Conservation (phyloP, 2,888 invertebrate species). For the Drosophila histrio region DNA sequence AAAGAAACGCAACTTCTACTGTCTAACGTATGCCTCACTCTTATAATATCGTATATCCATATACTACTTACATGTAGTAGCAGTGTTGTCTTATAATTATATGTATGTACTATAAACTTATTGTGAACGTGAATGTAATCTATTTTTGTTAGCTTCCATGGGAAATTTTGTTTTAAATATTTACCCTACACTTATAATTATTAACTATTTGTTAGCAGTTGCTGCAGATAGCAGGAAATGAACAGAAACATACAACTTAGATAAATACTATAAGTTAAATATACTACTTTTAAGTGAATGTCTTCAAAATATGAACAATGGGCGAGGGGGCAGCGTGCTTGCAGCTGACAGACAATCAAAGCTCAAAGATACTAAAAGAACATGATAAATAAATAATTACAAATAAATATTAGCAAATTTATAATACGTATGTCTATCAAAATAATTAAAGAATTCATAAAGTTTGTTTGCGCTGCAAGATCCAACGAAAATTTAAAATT, state of each 20-base stretch:
- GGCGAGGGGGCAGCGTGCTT: constrained; percentile 48
- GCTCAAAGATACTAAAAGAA: constrained; percentile 48
- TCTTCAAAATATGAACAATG: constrained; percentile 11
- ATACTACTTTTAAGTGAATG: constrained; percentile 25
- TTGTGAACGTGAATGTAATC: constrained; percentile 25
- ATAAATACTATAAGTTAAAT: not conserved
- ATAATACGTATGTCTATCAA: constrained; percentile 16
- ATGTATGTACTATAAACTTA: constrained; percentile 13
- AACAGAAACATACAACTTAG: not conserved
- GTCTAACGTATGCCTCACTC: constrained; percentile 23
- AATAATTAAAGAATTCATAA: not conserved
- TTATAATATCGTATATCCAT: constrained; percentile 7
- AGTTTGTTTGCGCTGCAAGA: constrained; percentile 36
- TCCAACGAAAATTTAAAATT: constrained; percentile 8
- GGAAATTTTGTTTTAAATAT: constrained; percentile 39
- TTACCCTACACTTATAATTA: constrained; percentile 11
- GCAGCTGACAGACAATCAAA: constrained; percentile 79
- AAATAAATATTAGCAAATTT: constrained; percentile 45
- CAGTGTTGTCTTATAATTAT: constrained; percentile 6
- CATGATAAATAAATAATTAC: not conserved
- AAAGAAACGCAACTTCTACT: not conserved
- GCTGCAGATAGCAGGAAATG: constrained; percentile 7
- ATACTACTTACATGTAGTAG: not conserved
- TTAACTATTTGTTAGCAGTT: constrained; percentile 7
- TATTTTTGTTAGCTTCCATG: constrained; percentile 40